Base-by-base conservation (phyloP, 2,113 vertebrate species). In the Leptosomus discolor region DNA sequence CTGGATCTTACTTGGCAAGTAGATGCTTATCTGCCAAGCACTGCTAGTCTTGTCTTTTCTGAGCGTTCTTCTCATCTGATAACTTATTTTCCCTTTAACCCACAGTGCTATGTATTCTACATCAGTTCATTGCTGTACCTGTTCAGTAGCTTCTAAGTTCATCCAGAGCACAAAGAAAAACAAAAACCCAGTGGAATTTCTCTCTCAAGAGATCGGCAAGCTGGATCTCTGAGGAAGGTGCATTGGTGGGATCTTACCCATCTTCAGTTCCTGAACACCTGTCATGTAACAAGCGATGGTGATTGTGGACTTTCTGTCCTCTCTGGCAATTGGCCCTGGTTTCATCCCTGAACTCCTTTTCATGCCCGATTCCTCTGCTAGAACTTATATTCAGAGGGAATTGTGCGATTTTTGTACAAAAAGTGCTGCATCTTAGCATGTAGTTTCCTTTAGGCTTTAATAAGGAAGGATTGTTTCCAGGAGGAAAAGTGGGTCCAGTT, bases 311-410 rank as follows among this genome's bases (percentile, higher is more conserved):
- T 69, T 73, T 13, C 24, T 29, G 1, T 43, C 27, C 27, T 70
- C 34, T 61, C 50, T 76, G 29, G 24, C 24, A 19, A 3, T 1
- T 9, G 0, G 15, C 18, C 27, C n/a, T 1, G 0, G 3, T 68
- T 76, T 87, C 5, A 11, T 43, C 22, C 30, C 39, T 21, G 19
- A 61, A 24, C 24, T 63, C 11, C 8, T 41, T 9, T 60, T 46
- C 6, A 1, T 45, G 30, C 41, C 15, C 46, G 56, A 29, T 6
- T 61, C 7, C 29, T 63, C 43, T 78, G 60, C 60, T 73, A 65
- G 50, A 73, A 58, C 27, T 57, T n/a, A 4, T 1, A 48, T 37
- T 60, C 22, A 4, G 30, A 76, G 84, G 15, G 46, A 64, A 68
- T 30, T 5, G 13, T 3, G 6, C 2, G 30, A 2, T 37, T 37